These are phyloP conservation scores for Andinoacara biseriatus DNA, from an alignment of 2,113 vertebrate species.

Conservation along the genomic window DNA sequence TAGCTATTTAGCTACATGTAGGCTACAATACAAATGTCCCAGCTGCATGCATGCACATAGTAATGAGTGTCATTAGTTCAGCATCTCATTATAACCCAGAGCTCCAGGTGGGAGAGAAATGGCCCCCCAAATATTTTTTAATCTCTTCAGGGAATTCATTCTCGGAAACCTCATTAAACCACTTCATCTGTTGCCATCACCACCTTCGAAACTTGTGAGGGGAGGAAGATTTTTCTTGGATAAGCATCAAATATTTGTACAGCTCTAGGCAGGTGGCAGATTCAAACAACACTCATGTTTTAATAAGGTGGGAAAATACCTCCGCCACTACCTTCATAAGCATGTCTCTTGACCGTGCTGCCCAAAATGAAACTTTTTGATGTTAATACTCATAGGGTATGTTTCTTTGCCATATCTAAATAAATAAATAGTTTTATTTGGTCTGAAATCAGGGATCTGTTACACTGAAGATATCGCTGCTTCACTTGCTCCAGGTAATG, in stretches of 20 bases:
- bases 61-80: constrained; percentile 19
- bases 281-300: not conserved
- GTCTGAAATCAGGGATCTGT: not conserved
- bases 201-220: not conserved
- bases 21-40: not conserved
- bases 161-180: not conserved
- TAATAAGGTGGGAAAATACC: not conserved
- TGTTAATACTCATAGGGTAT: not conserved
- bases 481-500: constrained; percentile 20
- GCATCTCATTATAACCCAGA: not conserved
- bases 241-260: constrained; percentile 5
- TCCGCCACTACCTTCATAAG: not conserved
- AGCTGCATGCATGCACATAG: not conserved
- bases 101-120: constrained; percentile 14
- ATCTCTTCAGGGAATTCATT: not conserved
- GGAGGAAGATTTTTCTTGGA: not conserved
- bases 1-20: not conserved
- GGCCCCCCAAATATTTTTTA: not conserved
- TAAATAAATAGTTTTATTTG: not conserved
- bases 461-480: not conserved
- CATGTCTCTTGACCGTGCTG: not conserved
- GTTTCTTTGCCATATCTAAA: not conserved
- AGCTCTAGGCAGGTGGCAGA: not conserved
- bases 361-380: not conserved
- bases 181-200: not conserved